Conservation (phyloP, 2,113 vertebrate species). For the Penelope pileata region DNA sequence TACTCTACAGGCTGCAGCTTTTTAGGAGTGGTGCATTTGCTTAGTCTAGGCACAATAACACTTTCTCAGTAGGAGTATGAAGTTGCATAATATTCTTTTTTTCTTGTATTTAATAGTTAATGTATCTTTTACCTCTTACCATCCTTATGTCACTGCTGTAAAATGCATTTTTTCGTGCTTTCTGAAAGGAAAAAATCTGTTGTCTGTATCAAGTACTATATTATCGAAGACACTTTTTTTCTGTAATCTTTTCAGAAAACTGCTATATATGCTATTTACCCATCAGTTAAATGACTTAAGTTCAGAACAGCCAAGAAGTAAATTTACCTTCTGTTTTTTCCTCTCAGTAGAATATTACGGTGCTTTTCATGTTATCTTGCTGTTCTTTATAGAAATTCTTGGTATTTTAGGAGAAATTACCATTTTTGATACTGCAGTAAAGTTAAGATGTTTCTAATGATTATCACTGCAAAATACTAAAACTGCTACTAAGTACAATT, state of each 20-base stretch:
- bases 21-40: not conserved
- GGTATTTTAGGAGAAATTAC: not conserved
- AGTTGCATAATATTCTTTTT: not conserved
- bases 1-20: not conserved
- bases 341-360: not conserved
- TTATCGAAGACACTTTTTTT: not conserved
- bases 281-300: not conserved
- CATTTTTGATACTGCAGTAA: not conserved
- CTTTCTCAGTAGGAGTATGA: not conserved
- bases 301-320: not conserved
- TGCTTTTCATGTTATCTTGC: not conserved
- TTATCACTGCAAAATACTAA: not conserved
- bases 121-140: not conserved
- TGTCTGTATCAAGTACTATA: not conserved
- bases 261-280: not conserved
- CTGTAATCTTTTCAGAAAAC: not conserved
- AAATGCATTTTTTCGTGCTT: not conserved
- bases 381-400: not conserved
- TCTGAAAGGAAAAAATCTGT: not conserved
- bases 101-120: not conserved
- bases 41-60: not conserved
- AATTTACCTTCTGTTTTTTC: not conserved
- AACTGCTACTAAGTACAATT: not conserved
- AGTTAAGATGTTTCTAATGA: not conserved
- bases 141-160: not conserved